Conservation (phyloP, 2,888 invertebrate species). For the Calliphora vomitoria region DNA sequence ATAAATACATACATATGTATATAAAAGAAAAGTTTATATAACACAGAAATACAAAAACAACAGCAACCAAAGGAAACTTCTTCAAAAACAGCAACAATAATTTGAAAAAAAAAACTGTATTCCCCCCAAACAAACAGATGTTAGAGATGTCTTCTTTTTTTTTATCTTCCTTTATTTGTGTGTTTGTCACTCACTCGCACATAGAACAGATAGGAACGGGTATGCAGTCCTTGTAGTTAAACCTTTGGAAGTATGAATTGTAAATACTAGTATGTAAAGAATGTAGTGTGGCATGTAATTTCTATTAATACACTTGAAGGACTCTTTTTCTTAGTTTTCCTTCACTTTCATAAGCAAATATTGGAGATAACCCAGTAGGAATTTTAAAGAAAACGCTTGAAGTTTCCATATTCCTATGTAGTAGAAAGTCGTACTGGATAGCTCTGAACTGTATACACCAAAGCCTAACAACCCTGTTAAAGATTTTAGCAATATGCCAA, state of each 20-base stretch:
- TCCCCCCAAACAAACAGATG: slow-evolving; percentile 33
- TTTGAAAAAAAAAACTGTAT: background rate
- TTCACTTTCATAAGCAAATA: background rate
- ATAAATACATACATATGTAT: background rate
- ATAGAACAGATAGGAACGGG: background rate
- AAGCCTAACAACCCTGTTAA: no score
- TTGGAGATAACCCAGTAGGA: background rate
- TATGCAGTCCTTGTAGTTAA: slow-evolving; percentile 8
- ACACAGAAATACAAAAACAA: slow-evolving; percentile 24
- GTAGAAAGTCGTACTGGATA: no score
- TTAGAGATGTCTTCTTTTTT: slow-evolving; percentile 35
- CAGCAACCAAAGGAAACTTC: slow-evolving; percentile 9
- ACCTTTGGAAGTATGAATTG: slow-evolving; percentile 18
- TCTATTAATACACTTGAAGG: slow-evolving; percentile 35
- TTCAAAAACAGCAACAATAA: slow-evolving; percentile 10
- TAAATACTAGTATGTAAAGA: slow-evolving; percentile 28
- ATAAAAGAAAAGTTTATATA: slow-evolving; percentile 28
- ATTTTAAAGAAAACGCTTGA: background rate
- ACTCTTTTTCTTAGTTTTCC: slow-evolving; percentile 1
- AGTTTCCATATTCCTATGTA: no score
- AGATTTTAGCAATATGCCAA: no score
- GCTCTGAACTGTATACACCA: no score
- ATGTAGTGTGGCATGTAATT: slow-evolving; percentile 37
- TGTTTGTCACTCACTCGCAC: background rate
- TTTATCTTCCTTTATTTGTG: background rate